Evolutionary conservation across 1,140 invertebrate genomes (phyloP).

Genomic region (Lerema accius): DNA sequence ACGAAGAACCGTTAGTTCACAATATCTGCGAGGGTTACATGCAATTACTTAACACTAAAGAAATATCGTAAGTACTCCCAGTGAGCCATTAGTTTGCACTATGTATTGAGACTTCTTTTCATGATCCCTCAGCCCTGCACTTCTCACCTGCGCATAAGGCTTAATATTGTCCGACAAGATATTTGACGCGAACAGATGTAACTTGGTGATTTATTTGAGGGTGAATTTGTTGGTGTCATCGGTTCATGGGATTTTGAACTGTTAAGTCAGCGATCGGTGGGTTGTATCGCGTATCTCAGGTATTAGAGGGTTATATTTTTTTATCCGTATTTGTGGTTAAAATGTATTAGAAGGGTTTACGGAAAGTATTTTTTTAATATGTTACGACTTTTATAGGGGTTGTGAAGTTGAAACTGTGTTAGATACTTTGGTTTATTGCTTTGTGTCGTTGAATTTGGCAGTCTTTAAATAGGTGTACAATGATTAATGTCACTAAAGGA

Average conservation of each 20-base stretch:
- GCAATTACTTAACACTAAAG: slow-evolving; percentile 19
- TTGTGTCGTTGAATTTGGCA: slow-evolving; percentile 20
- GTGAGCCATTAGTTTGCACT: slow-evolving; percentile 25
- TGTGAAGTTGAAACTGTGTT: slow-evolving; percentile 16
- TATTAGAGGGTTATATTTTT: slow-evolving; percentile 20
- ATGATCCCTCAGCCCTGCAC: slow-evolving; percentile 1
- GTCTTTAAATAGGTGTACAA: background rate
- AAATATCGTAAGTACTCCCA: slow-evolving; percentile 3
- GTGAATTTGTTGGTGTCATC: slow-evolving; percentile 56
- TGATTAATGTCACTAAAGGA: too few species aligned
- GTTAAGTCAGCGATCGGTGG: slow-evolving; percentile 44
- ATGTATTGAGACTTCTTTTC: slow-evolving; percentile 11
- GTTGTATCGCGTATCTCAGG: slow-evolving; percentile 33
- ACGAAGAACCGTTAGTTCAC: background rate
- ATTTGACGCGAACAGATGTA: slow-evolving; percentile 40
- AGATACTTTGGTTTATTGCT: slow-evolving; percentile 21
- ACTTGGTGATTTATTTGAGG: slow-evolving; percentile 44
- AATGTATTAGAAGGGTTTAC: slow-evolving; percentile 15
- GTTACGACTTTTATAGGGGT: slow-evolving; percentile 7
- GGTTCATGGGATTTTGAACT: slow-evolving; percentile 40
- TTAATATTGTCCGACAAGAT: slow-evolving; percentile 28
- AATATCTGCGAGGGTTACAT: background rate
- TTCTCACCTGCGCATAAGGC: slow-evolving; percentile 22
- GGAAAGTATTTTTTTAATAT: slow-evolving; percentile 23
- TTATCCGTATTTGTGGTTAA: background rate